Evolutionary conservation across 2,888 invertebrate species (phyloP).

Genomic region (Heliconius cydno): DNA sequence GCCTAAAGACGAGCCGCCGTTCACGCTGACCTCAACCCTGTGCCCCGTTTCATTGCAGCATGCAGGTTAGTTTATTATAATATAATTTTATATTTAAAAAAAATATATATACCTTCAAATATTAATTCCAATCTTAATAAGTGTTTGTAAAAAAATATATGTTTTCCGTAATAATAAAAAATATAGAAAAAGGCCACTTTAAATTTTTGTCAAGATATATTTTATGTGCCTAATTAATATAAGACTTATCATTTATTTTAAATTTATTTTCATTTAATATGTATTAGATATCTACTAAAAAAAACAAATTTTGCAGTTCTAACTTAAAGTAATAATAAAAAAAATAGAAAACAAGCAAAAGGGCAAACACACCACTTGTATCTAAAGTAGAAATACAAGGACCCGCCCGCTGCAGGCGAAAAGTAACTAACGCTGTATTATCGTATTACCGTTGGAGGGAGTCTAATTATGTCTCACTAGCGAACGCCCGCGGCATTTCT

Average conservation of each 20-base stretch:
- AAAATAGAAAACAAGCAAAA: slow-evolving; percentile 1
- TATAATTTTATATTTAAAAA: too few species aligned
- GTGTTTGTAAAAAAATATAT: too few species aligned
- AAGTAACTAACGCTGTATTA: slow-evolving; percentile 24
- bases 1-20: slow-evolving; percentile 75
- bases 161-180: too few species aligned
- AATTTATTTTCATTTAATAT: neutral
- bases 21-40: slow-evolving; percentile 66
- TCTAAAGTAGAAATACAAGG: slow-evolving; percentile 30
- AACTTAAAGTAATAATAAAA: neutral
- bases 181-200: too few species aligned
- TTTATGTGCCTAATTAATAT: too few species aligned
- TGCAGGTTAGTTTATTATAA: slow-evolving; percentile 61
- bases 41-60: slow-evolving; percentile 70
- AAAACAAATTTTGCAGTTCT: neutral
- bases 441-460: slow-evolving; percentile 21
- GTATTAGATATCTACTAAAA: neutral
- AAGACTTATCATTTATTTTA: too few species aligned
- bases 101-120: too few species aligned
- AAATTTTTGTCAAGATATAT: too few species aligned
- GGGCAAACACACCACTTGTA: slow-evolving; percentile 3
- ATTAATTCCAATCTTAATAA: too few species aligned
- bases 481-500: slow-evolving; percentile 18
- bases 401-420: slow-evolving; percentile 23
- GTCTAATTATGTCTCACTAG: slow-evolving; percentile 32